These are phyloP conservation scores for Natator depressus DNA, from an alignment of 2,113 vertebrate genomes.

Conservation along the genomic window DNA sequence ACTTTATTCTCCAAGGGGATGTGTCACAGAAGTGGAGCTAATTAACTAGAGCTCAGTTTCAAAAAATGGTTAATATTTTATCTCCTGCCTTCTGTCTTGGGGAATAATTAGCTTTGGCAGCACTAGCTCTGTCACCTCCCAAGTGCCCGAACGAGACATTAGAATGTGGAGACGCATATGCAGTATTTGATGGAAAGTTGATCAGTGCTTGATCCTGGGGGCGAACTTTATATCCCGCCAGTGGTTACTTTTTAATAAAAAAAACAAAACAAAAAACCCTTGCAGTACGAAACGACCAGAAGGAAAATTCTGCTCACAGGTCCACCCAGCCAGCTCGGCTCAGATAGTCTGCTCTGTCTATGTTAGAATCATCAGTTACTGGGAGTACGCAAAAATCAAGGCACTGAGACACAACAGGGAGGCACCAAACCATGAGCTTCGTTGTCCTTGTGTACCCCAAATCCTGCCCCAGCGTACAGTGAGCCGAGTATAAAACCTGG, in stretches of 20 bases:
- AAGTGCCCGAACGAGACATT: not conserved
- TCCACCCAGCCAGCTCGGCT: not conserved
- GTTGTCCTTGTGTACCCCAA: not conserved
- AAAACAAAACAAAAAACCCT: not conserved
- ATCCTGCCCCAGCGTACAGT: not conserved
- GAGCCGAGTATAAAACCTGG: accelerated
- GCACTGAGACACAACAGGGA: not conserved
- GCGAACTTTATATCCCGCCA: not conserved
- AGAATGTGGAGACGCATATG: not conserved
- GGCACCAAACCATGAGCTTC: not conserved
- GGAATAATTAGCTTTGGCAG: conserved; percentile 66
- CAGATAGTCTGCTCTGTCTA: not conserved
- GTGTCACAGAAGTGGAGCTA: conserved; percentile 42
- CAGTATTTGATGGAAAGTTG: conserved; percentile 18
- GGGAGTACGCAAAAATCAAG: not conserved
- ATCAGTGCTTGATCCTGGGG: not conserved
- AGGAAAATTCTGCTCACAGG: not conserved
- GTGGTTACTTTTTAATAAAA: not conserved
- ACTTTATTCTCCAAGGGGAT: conserved; percentile 45
- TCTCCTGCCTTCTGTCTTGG: conserved; percentile 54
- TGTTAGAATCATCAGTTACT: not conserved
- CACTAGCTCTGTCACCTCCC: conserved; percentile 19
- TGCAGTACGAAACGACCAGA: not conserved
- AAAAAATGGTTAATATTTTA: conserved; percentile 69
- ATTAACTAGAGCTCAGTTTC: conserved; percentile 63